Evolutionary conservation across 2,888 invertebrate species (phyloP).

Genomic region (Brachynemurus nebulosus): DNA sequence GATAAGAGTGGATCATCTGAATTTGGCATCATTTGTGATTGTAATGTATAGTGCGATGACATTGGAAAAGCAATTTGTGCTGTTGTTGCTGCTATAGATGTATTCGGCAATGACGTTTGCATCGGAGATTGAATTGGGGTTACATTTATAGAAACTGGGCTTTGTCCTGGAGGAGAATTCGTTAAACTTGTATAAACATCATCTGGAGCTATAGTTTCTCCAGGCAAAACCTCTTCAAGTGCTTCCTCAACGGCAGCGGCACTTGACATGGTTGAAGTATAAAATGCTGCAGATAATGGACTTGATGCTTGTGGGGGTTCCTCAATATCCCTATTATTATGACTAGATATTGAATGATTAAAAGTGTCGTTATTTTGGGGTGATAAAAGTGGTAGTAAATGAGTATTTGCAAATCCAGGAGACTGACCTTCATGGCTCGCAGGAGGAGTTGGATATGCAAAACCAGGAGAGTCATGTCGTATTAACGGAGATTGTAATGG

Average conservation of each 20-base stretch:
- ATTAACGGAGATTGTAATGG: constrained; percentile 49
- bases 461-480: constrained; percentile 53
- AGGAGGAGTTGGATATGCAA: constrained; percentile 77
- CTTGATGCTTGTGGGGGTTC: constrained; percentile 62
- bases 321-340: constrained; percentile 34
- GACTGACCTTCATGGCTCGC: constrained; percentile 74
- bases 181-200: constrained; percentile 32
- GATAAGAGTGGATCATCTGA: constrained; percentile 75
- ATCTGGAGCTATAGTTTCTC: constrained; percentile 49
- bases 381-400: constrained; percentile 31
- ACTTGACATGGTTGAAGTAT: constrained; percentile 71
- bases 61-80: constrained; percentile 30
- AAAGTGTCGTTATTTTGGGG: constrained; percentile 29
- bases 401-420: constrained; percentile 32
- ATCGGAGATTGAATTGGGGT: constrained; percentile 28
- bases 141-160: constrained; percentile 37
- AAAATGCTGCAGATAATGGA: constrained; percentile 70
- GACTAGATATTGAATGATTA: constrained; percentile 25
- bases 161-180: constrained; percentile 44
- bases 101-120: not conserved
- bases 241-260: constrained; percentile 80
- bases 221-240: constrained; percentile 68
- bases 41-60: constrained; percentile 38
- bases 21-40: constrained; percentile 76
- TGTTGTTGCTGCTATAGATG: constrained; percentile 25